Percentiles rank a stretch among this genome's conserved stretches.
phyloP scores from a whole-genome alignment of 2,113 vertebrate genomes.

The Albula goreensis region DNA sequence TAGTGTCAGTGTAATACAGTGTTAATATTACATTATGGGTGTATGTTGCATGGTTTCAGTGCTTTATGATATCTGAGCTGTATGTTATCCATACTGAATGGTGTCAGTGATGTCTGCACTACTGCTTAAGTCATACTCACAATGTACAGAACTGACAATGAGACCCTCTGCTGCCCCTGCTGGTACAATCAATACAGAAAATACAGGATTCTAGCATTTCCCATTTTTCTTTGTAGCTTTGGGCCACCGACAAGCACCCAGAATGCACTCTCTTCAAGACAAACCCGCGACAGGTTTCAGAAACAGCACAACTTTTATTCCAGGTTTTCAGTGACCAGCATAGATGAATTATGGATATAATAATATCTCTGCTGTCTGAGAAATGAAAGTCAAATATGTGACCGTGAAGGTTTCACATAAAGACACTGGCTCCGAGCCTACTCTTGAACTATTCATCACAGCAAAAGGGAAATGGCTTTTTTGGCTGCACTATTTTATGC shows the following conservation, averaged over 20 bases:
- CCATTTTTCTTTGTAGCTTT: neutral
- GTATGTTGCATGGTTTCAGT: neutral
- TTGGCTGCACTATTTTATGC: neutral
- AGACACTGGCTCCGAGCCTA: neutral
- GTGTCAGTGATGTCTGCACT: neutral
- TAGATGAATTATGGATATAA: neutral
- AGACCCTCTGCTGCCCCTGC: neutral
- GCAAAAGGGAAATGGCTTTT: neutral
- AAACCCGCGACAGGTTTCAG: neutral
- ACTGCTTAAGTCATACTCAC: neutral
- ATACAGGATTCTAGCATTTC: neutral
- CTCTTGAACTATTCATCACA: neutral
- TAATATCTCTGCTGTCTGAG: neutral
- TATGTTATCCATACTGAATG: neutral
- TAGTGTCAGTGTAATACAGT: too few relatives aligned
- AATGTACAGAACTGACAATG: neutral
- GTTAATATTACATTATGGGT: too few relatives aligned
- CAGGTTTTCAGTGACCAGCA: neutral
- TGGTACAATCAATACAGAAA: neutral
- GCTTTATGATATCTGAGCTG: neutral
- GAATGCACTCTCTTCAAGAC: neutral
- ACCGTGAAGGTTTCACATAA: neutral
- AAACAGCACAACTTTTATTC: neutral
- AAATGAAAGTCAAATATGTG: neutral
- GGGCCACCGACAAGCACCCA: neutral